A percentile compares a stretch with the other conserved stretches of the same genome.
Conservation (phyloP, 2,888 invertebrate genomes). For the Minunthozetes semirufus region DNA sequence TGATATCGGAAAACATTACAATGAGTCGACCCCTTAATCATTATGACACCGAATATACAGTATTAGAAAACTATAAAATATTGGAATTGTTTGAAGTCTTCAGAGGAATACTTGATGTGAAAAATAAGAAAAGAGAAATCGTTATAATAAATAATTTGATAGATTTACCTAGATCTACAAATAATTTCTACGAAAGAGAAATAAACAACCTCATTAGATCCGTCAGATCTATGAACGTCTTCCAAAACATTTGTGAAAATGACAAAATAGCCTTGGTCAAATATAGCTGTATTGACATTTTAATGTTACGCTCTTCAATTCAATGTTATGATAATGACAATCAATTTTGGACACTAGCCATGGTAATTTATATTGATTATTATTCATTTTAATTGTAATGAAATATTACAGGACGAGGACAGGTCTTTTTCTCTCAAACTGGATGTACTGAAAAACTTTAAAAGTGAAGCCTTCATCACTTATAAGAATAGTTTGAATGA, state of each 20-base stretch:
- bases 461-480: background rate
- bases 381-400: background rate
- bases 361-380: background rate
- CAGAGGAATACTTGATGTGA: background rate
- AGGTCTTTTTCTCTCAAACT: background rate
- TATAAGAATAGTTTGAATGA: background rate
- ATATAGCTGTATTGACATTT: background rate
- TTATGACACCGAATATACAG: too few relatives aligned
- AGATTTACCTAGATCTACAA: background rate
- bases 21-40: too few relatives aligned
- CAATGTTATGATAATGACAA: too few relatives aligned
- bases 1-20: too few relatives aligned
- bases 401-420: background rate
- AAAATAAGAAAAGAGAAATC: background rate
- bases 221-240: too few relatives aligned
- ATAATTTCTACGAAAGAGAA: background rate
- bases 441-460: background rate
- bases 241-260: too few relatives aligned
- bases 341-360: too few relatives aligned
- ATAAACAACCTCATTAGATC: too few relatives aligned
- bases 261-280: background rate
- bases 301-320: background rate
- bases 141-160: background rate
- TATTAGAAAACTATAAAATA: background rate
- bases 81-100: background rate